Evolutionary conservation across 2,113 vertebrate genomes (phyloP), one percentile per base, ranked within the genome.

Genomic region (Pao palembangensis): DNA sequence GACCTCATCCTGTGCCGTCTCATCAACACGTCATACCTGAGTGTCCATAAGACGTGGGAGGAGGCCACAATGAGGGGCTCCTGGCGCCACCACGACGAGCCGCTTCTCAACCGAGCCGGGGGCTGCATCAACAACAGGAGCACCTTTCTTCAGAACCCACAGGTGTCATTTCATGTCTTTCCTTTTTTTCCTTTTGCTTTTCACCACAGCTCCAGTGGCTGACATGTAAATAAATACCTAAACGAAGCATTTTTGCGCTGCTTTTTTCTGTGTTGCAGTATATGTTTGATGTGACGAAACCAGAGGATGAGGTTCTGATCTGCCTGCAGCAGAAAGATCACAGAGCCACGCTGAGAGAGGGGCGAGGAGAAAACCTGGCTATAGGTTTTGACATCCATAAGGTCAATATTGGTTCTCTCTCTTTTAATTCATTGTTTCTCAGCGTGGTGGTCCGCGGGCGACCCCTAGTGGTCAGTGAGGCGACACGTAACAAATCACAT

Each of bases 21-120:
- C 66, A 95, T 99, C 64, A 99, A 99, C 88, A 99, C 97, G 0
- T 99, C 97, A 21, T 93, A 96, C 84, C 89, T 99, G 88, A 99
- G 95, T 89, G 93, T 99, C 88, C 95, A 99, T 72, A 99, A 99
- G 85, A 99, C 97, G 1, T 99, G 96, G 97, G 97, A 99, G 80
- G 96, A 99, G 85, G 92, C 91, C 43, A 93, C 93, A 78, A 88
- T 95, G 59, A 86, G 28, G 0, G 94, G 95, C 0, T 86, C 89
- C 0, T 99, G 97, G 97, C 71, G 79, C 0, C 87, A 69, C 34
- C 91, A 90, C 0, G 93, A 89, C 7, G 93, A 98, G 68, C 94
- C 95, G 0, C 72, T 91, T 47, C 90, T 85, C 34, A 98, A 97
- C 89, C 94, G 96, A 15, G 87, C 90, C 0, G 97, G 97, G n/a